Percentiles rank a stretch among this genome's conserved stretches.
Evolutionary conservation across 2,888 invertebrate species (phyloP).

Genomic region (Drosophila subquinaria): DNA sequence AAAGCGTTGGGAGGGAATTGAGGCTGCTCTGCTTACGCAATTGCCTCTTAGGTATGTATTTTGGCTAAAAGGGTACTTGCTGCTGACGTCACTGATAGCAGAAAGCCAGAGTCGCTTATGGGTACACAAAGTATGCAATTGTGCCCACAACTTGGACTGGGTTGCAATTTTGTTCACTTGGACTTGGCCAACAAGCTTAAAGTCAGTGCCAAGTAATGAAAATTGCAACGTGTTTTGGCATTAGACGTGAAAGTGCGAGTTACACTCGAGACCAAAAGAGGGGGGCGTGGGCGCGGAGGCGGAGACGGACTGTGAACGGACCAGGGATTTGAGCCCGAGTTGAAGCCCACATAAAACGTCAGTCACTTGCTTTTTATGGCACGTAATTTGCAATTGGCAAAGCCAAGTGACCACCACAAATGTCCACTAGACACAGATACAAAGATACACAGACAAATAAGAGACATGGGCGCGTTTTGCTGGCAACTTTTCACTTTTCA

Average conservation of each 20-base stretch:
- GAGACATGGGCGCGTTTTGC: slow-evolving; percentile 48
- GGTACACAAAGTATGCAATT: slow-evolving; percentile 7
- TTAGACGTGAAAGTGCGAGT: slow-evolving; percentile 83
- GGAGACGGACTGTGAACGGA: slow-evolving; percentile 17
- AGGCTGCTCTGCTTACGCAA: slow-evolving; percentile 70
- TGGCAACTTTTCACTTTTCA: slow-evolving; percentile 84
- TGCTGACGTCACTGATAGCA: slow-evolving; percentile 71
- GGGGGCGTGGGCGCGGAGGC: slow-evolving; percentile 44
- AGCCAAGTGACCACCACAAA: slow-evolving; percentile 53
- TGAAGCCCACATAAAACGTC: slow-evolving; percentile 67
- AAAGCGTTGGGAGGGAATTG: slow-evolving; percentile 26
- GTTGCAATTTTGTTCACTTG: slow-evolving; percentile 70
- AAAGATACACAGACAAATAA: slow-evolving; percentile 44
- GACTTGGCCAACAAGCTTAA: slow-evolving; percentile 81
- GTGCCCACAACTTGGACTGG: slow-evolving; percentile 21
- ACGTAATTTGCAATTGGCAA: slow-evolving; percentile 80
- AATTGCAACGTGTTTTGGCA: slow-evolving; percentile 82
- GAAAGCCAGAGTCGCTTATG: neutral
- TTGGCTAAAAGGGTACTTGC: slow-evolving; percentile 14
- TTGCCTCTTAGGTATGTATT: slow-evolving; percentile 3
- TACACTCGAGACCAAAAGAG: slow-evolving; percentile 45
- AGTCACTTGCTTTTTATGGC: slow-evolving; percentile 73
- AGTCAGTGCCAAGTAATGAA: slow-evolving; percentile 82
- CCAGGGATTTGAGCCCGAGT: slow-evolving; percentile 5
- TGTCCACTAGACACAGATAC: slow-evolving; percentile 28